Percentiles rank a stretch among this genome's conserved stretches.
Conservation (phyloP, 2,888 invertebrate genomes). For the Caenorhabditis japonica region DNA sequence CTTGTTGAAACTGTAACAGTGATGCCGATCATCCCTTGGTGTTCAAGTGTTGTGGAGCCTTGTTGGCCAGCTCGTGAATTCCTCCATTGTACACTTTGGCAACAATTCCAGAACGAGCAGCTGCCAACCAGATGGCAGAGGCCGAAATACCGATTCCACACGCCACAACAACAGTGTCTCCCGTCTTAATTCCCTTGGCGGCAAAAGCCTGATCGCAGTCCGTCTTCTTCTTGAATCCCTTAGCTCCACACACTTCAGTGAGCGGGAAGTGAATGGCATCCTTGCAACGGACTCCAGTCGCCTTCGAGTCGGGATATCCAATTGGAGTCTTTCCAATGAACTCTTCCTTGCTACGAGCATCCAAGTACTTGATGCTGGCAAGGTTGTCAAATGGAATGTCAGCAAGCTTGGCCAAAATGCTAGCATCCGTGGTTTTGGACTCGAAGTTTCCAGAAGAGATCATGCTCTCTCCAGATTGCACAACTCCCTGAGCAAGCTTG, state of each 20-base stretch:
- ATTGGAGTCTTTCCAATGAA: slow-evolving; percentile 50
- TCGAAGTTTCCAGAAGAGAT: slow-evolving; percentile 49
- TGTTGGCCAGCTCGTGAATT: slow-evolving; percentile 44
- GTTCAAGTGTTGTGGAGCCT: slow-evolving; percentile 47
- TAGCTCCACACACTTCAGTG: slow-evolving; percentile 41
- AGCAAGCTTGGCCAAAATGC: slow-evolving; percentile 28
- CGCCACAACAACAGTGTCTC: slow-evolving; percentile 40
- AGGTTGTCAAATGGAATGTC: slow-evolving; percentile 52
- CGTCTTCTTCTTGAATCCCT: slow-evolving; percentile 57
- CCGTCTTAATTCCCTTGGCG: slow-evolving; percentile 45
- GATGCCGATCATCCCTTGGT: slow-evolving; percentile 39
- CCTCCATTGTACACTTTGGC: slow-evolving; percentile 51
- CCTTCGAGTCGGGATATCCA: slow-evolving; percentile 45
- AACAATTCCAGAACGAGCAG: slow-evolving; percentile 43
- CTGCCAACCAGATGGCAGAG: slow-evolving; percentile 42
- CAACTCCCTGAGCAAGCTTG: slow-evolving; percentile 48
- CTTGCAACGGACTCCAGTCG: slow-evolving; percentile 41
- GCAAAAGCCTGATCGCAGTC: slow-evolving; percentile 49
- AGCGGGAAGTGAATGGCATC: slow-evolving; percentile 53
- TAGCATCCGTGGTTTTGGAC: slow-evolving; percentile 27
- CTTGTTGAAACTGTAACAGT: too few species aligned
- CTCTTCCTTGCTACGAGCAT: slow-evolving; percentile 45
- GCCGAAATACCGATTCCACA: slow-evolving; percentile 48
- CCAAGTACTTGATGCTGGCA: slow-evolving; percentile 44
- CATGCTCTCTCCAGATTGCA: slow-evolving; percentile 47